Conservation (phyloP, 2,797 vertebrate species). For the Pseudomugil tenellus region DNA sequence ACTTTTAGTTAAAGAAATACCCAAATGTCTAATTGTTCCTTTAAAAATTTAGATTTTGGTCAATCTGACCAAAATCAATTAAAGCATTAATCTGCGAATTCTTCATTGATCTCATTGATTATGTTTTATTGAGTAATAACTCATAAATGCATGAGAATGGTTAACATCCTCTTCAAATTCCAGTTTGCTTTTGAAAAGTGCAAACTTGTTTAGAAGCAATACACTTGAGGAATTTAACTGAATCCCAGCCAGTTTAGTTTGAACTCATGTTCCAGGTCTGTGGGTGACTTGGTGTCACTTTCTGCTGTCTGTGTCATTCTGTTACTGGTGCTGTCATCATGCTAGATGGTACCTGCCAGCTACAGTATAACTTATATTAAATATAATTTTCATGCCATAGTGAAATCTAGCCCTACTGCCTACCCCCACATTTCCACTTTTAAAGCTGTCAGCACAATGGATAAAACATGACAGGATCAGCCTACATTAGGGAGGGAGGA, state of each 20-base stretch:
- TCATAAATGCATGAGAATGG: background rate
- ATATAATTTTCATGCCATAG: constrained; percentile 1
- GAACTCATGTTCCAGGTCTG: background rate
- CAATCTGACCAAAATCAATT: background rate
- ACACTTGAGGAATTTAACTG: background rate
- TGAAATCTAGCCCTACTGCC: constrained; percentile 16
- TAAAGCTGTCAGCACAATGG: constrained; percentile 25
- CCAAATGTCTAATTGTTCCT: background rate
- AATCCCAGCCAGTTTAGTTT: background rate
- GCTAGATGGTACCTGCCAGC: constrained; percentile 10
- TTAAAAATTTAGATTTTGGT: background rate
- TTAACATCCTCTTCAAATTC: background rate
- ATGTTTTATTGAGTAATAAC: background rate
- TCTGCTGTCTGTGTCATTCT: constrained; percentile 12
- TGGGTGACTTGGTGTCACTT: constrained; percentile 6
- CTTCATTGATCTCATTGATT: background rate
- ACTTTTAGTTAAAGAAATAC: background rate
- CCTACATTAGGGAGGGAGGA: constrained; percentile 14
- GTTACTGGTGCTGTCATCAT: constrained; percentile 17
- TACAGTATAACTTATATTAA: constrained; percentile 18
- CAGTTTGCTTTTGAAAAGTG: background rate
- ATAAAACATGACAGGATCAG: constrained; percentile 15
- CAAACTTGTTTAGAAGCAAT: background rate
- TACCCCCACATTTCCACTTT: constrained; percentile 18
- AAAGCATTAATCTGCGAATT: background rate